A percentile compares a stretch with the other conserved stretches of the same genome.
Conservation (phyloP, 1,140 invertebrate species). For the Pissodes strobi region DNA sequence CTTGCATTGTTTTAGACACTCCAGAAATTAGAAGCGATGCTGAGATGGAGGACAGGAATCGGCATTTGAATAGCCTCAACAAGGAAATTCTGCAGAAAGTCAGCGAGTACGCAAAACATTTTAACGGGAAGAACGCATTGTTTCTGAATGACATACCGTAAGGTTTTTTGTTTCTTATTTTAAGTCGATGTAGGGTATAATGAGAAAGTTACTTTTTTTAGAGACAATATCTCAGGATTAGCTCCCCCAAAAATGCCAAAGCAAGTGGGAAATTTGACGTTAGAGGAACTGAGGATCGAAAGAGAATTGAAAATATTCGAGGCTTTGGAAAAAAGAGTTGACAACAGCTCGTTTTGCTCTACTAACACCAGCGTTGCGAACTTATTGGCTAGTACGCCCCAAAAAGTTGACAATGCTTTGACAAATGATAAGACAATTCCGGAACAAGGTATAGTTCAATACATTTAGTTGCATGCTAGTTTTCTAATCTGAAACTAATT, state of each 20-base stretch:
- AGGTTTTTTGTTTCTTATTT: neutral
- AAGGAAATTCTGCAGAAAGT: conserved; percentile 8
- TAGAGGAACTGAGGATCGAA: conserved; percentile 33
- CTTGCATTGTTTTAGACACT: neutral
- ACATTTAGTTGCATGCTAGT: too few relatives aligned
- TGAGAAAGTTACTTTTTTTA: conserved; percentile 2
- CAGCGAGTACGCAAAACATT: conserved; percentile 11
- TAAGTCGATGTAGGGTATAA: neutral
- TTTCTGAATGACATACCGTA: conserved; percentile 31
- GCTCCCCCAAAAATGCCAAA: neutral
- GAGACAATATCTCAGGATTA: neutral
- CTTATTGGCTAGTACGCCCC: conserved; percentile 48
- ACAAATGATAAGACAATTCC: too few relatives aligned
- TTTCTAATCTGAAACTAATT: neutral
- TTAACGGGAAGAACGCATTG: neutral
- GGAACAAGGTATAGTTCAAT: too few relatives aligned
- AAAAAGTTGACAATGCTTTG: conserved; percentile 14
- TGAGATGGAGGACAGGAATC: neutral
- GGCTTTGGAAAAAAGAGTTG: conserved; percentile 69
- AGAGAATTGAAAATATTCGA: conserved; percentile 67
- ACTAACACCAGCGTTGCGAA: conserved; percentile 60
- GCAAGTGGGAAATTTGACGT: conserved; percentile 1
- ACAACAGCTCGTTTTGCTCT: conserved; percentile 72
- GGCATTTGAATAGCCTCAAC: neutral
- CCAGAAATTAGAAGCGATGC: neutral